Conservation (phyloP, 2,113 vertebrate species). For the Sus scrofa region T2T-Sscrofa CM000812.6:80282501-80283000, state of each 20-base stretch:
- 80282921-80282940: too few relatives aligned
- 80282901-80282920: too few relatives aligned
- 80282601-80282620: not conserved
- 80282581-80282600: not conserved
- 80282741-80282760: not conserved
- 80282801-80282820: not conserved
- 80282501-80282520: too few relatives aligned
- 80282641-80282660: not conserved
- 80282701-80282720: not conserved
- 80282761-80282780: not conserved
- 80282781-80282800: conserved; percentile 1
- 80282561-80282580: not conserved
- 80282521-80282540: not conserved
- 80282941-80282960: not conserved
- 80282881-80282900: not conserved
- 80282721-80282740: not conserved
- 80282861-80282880: not conserved
- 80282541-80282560: not conserved
- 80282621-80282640: not conserved
- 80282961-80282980: not conserved
- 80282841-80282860: not conserved
- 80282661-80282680: not conserved
- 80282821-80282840: conserved; percentile 2
- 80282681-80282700: not conserved
- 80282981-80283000: not conserved